phyloP scores from a whole-genome alignment of 2,888 invertebrate species.

The Timandra comae region DNA sequence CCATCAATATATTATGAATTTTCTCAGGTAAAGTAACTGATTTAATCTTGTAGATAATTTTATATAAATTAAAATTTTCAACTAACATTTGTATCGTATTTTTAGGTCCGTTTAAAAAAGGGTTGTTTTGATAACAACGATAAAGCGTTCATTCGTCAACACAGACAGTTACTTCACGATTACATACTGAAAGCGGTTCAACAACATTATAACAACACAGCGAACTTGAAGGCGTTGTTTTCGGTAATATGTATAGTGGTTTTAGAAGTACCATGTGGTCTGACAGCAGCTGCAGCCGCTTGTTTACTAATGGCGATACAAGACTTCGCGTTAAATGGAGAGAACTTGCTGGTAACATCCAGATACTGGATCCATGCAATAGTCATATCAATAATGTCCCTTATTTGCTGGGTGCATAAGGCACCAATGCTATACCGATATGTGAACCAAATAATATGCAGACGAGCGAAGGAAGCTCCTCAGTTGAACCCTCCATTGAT shows the following conservation, averaged over 20 bases:
- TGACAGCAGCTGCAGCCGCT: constrained; percentile 75
- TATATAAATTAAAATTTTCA: not conserved
- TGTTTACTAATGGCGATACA: constrained; percentile 79
- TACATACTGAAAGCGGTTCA: constrained; percentile 48
- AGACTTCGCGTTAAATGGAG: constrained; percentile 62
- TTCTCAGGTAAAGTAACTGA: constrained; percentile 37
- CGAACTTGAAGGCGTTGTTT: constrained; percentile 74
- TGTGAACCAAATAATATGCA: constrained; percentile 72
- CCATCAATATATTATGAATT: constrained; percentile 69
- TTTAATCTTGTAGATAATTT: not conserved
- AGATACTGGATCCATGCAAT: constrained; percentile 77
- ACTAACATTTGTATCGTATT: constrained; percentile 19
- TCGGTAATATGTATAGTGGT: constrained; percentile 73
- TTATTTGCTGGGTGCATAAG: constrained; percentile 79
- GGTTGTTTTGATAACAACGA: constrained; percentile 57
- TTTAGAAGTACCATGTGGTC: constrained; percentile 78
- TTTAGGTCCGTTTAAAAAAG: constrained; percentile 55
- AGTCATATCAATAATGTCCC: constrained; percentile 76
- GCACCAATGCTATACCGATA: constrained; percentile 76
- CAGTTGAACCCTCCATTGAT: constrained; percentile 79
- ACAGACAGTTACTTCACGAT: constrained; percentile 67
- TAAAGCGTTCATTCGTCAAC: constrained; percentile 64
- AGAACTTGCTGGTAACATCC: constrained; percentile 38
- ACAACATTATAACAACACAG: constrained; percentile 54
- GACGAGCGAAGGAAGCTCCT: constrained; percentile 78